Conservation (phyloP, 1,140 invertebrate species). For the Aleiodes sp. region DNA sequence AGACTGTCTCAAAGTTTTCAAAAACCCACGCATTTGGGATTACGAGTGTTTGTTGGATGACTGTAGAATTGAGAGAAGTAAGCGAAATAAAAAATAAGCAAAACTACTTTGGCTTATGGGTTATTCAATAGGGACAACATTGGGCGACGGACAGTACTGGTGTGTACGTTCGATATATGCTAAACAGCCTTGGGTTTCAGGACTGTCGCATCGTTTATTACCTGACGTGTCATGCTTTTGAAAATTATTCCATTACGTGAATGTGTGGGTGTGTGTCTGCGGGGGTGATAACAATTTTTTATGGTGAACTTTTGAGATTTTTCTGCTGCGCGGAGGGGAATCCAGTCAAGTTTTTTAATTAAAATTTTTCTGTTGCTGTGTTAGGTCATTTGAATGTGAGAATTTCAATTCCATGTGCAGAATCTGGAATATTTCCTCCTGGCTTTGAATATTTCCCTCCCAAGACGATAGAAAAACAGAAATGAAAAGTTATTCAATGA, state of each 20-base stretch:
- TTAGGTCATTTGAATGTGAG: no score
- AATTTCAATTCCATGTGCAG: no score
- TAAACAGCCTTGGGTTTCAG: slow-evolving; percentile 41
- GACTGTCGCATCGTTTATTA: slow-evolving; percentile 34
- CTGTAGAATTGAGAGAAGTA: slow-evolving; percentile 25
- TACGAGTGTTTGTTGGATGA: background rate
- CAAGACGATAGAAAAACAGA: no score
- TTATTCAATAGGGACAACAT: slow-evolving; percentile 49
- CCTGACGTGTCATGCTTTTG: background rate
- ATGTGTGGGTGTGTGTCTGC: no score
- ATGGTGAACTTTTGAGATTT: background rate
- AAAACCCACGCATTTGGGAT: background rate
- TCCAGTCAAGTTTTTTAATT: background rate
- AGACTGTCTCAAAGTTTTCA: background rate
- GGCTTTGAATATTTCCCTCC: no score
- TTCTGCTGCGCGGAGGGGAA: background rate
- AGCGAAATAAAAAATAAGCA: background rate
- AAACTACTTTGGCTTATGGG: slow-evolving; percentile 50
- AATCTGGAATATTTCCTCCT: no score
- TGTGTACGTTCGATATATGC: slow-evolving; percentile 49
- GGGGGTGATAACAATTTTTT: background rate
- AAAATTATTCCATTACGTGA: slow-evolving; percentile 29
- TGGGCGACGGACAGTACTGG: background rate
- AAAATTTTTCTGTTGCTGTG: background rate
- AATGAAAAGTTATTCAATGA: no score